phyloP scores from a whole-genome alignment of 2,113 vertebrate species.

The Rhagologus leucostigma region DNA sequence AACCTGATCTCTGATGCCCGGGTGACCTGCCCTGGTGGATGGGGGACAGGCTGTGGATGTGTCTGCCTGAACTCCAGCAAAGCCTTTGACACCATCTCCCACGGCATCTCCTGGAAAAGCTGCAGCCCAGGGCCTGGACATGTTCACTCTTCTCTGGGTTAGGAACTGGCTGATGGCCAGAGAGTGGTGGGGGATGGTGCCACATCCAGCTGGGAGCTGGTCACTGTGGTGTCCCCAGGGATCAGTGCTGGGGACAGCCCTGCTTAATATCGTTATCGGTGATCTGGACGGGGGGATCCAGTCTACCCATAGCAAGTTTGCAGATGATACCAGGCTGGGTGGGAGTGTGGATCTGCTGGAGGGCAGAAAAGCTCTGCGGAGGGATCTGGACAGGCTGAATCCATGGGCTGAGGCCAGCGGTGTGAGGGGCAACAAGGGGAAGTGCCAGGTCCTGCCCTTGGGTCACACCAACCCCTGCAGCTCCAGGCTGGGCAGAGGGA shows the following conservation, averaged over 20 bases:
- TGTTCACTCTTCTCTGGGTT: not conserved
- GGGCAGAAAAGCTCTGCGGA: not conserved
- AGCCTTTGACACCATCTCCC: rapidly evolving
- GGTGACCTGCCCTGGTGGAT: not conserved
- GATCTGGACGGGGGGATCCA: not conserved
- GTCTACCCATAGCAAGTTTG: rapidly evolving
- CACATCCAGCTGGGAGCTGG: not conserved
- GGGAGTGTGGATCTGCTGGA: not conserved
- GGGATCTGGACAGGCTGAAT: not conserved
- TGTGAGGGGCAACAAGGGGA: not conserved
- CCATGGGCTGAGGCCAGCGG: not conserved
- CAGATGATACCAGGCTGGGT: not conserved
- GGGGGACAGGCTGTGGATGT: not conserved
- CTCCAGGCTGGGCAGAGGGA: not conserved
- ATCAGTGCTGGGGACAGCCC: not conserved
- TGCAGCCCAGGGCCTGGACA: not conserved
- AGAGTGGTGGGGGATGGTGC: not conserved
- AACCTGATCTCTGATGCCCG: no score
- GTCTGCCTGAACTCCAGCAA: not conserved
- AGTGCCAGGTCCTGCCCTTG: not conserved
- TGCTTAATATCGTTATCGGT: not conserved
- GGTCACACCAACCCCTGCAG: not conserved
- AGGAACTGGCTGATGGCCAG: not conserved
- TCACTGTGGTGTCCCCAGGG: not conserved
- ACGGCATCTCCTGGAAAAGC: not conserved